These are phyloP conservation scores for Alcis repandata DNA, from an alignment of 2,888 invertebrate species.

Conservation along the genomic window DNA sequence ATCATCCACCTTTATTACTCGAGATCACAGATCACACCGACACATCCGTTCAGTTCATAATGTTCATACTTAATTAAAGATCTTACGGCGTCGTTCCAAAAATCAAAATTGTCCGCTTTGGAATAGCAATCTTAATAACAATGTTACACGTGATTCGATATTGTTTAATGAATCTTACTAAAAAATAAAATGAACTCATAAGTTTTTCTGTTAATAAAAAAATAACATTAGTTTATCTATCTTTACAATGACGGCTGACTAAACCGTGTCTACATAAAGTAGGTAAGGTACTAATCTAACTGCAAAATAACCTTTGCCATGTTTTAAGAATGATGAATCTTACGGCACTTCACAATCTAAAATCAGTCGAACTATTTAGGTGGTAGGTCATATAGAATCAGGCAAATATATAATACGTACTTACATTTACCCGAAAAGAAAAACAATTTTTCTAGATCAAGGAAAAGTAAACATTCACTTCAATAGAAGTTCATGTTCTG, in stretches of 20 bases:
- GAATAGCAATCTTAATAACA: not conserved
- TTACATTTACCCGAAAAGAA: too few relatives aligned
- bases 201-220: not conserved
- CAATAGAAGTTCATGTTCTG: too few relatives aligned
- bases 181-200: not conserved
- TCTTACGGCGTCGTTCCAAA: slow-evolving; percentile 11
- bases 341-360: too few relatives aligned
- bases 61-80: slow-evolving; percentile 22
- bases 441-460: too few relatives aligned
- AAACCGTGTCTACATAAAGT: too few relatives aligned
- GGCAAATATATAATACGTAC: too few relatives aligned
- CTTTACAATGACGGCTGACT: not conserved
- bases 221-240: not conserved
- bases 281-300: too few relatives aligned
- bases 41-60: slow-evolving; percentile 14
- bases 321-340: too few relatives aligned
- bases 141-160: not conserved
- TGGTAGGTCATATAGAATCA: too few relatives aligned
- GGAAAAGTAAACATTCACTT: too few relatives aligned
- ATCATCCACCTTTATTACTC: slow-evolving; percentile 54
- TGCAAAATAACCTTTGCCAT: too few relatives aligned
- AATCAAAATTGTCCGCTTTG: not conserved
- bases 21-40: slow-evolving; percentile 52
- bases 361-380: too few relatives aligned
- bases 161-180: not conserved